Conservation (phyloP, 2,888 invertebrate species). For the Catotricha subobsoleta region DNA sequence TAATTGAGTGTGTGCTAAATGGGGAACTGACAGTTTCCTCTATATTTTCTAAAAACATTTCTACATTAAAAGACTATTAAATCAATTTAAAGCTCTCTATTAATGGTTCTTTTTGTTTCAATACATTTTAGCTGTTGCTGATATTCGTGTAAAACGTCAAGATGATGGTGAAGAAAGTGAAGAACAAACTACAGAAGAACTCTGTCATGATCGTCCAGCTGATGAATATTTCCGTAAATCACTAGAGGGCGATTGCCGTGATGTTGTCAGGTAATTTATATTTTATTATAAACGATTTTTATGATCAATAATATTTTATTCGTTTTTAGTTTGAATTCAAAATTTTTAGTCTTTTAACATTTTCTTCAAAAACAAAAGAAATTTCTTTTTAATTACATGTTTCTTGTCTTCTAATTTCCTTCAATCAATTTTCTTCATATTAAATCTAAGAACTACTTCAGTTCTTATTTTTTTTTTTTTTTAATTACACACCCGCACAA, state of each 20-base stretch:
- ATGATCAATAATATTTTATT: neutral
- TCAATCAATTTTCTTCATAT: neutral
- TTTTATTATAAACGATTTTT: conserved; percentile 3
- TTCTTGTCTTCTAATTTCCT: no score
- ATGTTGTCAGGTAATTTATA: conserved; percentile 63
- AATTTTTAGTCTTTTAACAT: neutral
- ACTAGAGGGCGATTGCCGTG: conserved; percentile 74
- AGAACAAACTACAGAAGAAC: conserved; percentile 55
- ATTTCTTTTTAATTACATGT: neutral
- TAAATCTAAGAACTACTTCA: no score
- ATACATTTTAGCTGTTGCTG: conserved; percentile 36
- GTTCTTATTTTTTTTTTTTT: no score
- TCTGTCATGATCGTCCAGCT: conserved; percentile 72
- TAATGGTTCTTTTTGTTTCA: no score
- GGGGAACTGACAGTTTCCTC: no score
- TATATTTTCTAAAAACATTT: no score
- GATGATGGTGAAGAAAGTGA: conserved; percentile 45
- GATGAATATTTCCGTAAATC: conserved; percentile 82
- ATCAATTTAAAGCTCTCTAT: no score
- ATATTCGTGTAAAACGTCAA: conserved; percentile 41
- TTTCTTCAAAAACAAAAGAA: neutral
- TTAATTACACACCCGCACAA: no score
- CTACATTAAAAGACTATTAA: no score
- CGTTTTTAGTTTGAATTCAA: conserved; percentile 1
- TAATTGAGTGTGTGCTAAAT: no score